A percentile compares a stretch with the other conserved stretches of the same genome.
phyloP scores from a whole-genome alignment of 2,113 vertebrate genomes.

The Gymnobelideus leadbeateri region DNA sequence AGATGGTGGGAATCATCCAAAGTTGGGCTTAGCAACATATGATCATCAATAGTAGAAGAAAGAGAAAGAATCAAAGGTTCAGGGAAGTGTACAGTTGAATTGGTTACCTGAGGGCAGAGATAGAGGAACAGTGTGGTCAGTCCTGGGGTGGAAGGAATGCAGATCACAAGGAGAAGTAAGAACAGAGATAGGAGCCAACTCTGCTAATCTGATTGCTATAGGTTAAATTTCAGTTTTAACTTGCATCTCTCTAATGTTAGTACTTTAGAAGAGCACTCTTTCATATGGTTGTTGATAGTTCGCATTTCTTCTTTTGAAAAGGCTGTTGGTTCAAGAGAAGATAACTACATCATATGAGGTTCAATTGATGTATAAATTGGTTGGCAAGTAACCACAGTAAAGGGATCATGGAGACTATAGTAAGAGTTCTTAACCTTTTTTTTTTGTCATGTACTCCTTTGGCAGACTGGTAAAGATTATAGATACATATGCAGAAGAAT shows the following conservation, averaged over 20 bases:
- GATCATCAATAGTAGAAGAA: no score
- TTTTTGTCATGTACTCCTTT: neutral
- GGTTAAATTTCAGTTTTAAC: no score
- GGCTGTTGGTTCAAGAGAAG: neutral
- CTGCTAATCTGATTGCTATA: no score
- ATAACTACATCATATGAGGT: neutral
- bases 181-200: no score
- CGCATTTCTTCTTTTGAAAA: neutral
- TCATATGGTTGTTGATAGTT: neutral
- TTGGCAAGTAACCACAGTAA: neutral
- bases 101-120: no score
- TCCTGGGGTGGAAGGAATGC: neutral
- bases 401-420: neutral
- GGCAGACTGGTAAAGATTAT: neutral
- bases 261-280: neutral
- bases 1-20: no score
- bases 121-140: neutral
- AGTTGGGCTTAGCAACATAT: no score
- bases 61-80: no score
- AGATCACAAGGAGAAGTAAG: no score
- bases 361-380: neutral
- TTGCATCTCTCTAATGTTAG: neutral
- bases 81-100: no score
- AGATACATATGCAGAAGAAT: neutral
- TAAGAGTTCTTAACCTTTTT: neutral